Evolutionary conservation across 1,140 invertebrate genomes (phyloP), one percentile per base, ranked within the genome.

Genomic region (Melanaphis sacchari): DNA sequence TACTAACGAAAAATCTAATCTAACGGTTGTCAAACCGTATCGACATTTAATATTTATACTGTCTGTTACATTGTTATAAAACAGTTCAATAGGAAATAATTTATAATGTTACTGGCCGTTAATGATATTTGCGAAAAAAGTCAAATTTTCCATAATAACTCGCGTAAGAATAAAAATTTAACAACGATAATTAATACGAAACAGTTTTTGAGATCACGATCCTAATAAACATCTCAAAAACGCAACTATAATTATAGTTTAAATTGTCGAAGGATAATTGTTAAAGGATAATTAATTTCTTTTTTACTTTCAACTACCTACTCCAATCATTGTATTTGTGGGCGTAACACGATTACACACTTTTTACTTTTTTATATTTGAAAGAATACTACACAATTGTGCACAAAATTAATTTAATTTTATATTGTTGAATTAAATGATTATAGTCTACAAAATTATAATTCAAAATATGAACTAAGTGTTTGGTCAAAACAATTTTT

Each of bases 1-100:
- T 11, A 22, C 24, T 2, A 22, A 22, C 40, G 24, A 89, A 89
- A 89, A 38, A 52, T 24, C 88, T 89, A 54, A 89, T 54, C 88
- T 40, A 89, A 54, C 88, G 88, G 36, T 89, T 36, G 49, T 38
- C 88, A 54, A 40, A 89, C 88, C 36, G 49, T 89, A 22, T 38
- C 49, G 49, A 89, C 8, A 11, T 26, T 89, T 54, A 11, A 40
- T 21, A n/a, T 7, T 36, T 49, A 43, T 87, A 2, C 21, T 84
- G 22, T 40, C 38, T 26, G 81, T 3, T 43, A 18, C 40, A 85
- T 85, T 85, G 84, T 85, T 31, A 26, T 43, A 7, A n/a, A 46
- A 87, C 6, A 18, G 26, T 36, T 87, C 41, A 22, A 49, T n/a
- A 9, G 31, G 43, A 87, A 46, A 87, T 87, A 5, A 49, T 46